These are phyloP conservation scores for Crambe crambe DNA, from an alignment of 37 sponge, comb jelly and placozoan genomes.

Conservation along the genomic window DNA sequence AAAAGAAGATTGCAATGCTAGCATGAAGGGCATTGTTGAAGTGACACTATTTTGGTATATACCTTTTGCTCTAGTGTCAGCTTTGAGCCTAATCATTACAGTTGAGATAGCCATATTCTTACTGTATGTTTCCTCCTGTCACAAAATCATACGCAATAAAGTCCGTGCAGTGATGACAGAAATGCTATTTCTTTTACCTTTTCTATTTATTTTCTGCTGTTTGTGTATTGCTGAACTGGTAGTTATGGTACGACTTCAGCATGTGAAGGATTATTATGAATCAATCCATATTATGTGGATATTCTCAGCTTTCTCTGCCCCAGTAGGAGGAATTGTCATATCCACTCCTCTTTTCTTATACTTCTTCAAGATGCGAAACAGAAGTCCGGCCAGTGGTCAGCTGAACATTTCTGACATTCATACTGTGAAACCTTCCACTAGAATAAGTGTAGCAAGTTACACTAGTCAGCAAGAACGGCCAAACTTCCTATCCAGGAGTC, in stretches of 20 bases:
- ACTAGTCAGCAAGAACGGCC: not conserved
- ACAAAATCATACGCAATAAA: not conserved
- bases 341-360: conserved; percentile 2
- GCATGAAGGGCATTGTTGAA: not conserved
- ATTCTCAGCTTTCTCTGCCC: conserved; percentile 10
- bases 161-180: not conserved
- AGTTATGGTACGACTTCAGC: too few relatives aligned
- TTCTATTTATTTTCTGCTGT: not conserved
- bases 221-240: conserved; percentile 1
- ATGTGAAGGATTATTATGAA: not conserved
- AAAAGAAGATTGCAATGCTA: not conserved
- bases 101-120: not conserved
- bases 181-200: not conserved
- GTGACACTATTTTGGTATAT: not conserved
- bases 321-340: conserved; percentile 1
- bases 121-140: not conserved
- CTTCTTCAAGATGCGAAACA: not conserved
- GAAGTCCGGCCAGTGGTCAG: not conserved
- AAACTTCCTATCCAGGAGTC: not conserved
- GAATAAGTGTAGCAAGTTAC: not conserved
- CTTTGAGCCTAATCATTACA: not conserved
- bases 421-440: not conserved
- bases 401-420: not conserved
- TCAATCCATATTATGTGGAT: not conserved
- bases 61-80: not conserved